Conservation (phyloP, 1,140 invertebrate genomes). For the Eciton burchellii region DNA sequence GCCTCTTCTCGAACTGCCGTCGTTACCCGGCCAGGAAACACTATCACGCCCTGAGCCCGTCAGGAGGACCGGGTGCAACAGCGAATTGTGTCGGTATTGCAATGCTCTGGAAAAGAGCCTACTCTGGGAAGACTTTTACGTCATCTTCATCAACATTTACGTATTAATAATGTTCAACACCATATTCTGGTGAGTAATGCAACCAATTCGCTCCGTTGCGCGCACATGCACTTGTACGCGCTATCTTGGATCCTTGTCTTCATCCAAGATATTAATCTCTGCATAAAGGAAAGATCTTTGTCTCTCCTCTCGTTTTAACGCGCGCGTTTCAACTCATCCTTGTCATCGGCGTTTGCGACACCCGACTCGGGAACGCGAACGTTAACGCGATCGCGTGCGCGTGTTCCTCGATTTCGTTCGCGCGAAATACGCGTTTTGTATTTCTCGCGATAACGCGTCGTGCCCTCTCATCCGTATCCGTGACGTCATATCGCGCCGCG, state of each 20-base stretch:
- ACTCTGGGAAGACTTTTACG: constrained; percentile 8
- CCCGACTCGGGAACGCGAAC: too few species aligned
- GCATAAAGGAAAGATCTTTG: too few species aligned
- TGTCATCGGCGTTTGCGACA: too few species aligned
- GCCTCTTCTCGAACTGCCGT: background rate
- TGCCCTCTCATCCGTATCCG: background rate
- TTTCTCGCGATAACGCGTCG: background rate
- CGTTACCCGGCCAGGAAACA: background rate
- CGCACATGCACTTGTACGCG: background rate
- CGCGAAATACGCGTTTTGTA: background rate
- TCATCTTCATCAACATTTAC: constrained; percentile 37
- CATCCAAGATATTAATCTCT: too few species aligned
- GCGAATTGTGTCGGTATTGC: constrained; percentile 9
- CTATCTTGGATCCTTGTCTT: too few species aligned
- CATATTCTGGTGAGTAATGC: constrained; percentile 59
- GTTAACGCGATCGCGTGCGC: background rate
- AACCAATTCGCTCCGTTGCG: background rate
- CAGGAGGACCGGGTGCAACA: background rate
- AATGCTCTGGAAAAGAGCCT: constrained; percentile 17
- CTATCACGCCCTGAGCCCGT: background rate
- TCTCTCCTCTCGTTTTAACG: too few species aligned
- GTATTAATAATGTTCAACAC: constrained; percentile 60
- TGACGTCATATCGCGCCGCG: constrained; percentile 15
- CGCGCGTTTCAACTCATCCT: too few species aligned
- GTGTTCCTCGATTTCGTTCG: background rate